phyloP scores from a whole-genome alignment of 2,888 invertebrate species.

The Synanthedon formicaeformis region DNA sequence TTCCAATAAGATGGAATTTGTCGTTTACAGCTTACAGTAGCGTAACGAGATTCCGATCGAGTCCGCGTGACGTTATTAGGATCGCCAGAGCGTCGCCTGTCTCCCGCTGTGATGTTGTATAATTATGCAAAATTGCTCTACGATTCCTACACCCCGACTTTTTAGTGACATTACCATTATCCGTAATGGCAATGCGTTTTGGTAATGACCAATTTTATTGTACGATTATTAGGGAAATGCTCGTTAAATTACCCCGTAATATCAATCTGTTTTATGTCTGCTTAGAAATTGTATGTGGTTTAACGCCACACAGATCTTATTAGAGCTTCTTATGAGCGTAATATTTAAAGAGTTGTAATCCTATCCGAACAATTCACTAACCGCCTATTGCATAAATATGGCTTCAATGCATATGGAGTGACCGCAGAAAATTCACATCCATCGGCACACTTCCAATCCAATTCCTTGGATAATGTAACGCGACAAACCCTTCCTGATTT shows the following conservation, averaged over 20 bases:
- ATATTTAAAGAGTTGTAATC: background rate
- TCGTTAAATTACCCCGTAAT: conserved; percentile 34
- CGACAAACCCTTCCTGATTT: conserved; percentile 47
- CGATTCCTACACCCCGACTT: conserved; percentile 61
- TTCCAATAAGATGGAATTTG: conserved; percentile 45
- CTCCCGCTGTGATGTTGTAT: conserved; percentile 43
- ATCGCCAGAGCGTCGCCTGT: conserved; percentile 48
- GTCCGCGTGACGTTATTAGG: conserved; percentile 57
- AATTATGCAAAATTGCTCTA: conserved; percentile 70
- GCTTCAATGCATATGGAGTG: conserved; percentile 44
- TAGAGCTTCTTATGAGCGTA: background rate
- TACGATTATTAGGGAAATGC: conserved; percentile 49
- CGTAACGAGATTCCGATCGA: conserved; percentile 63
- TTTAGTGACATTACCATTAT: conserved; percentile 64
- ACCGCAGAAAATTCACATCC: conserved; percentile 56
- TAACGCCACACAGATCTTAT: background rate
- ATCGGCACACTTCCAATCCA: conserved; percentile 49
- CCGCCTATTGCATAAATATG: conserved; percentile 50
- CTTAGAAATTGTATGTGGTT: conserved; percentile 8
- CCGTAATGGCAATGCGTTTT: conserved; percentile 64
- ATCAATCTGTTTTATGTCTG: conserved; percentile 38
- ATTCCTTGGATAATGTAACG: conserved; percentile 46
- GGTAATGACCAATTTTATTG: conserved; percentile 63
- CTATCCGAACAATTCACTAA: conserved; percentile 17
- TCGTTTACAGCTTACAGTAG: conserved; percentile 49